Percentiles rank a stretch among this genome's conserved stretches.
phyloP scores from a whole-genome alignment of 2,113 vertebrate genomes.

The Setophaga petechia region DNA sequence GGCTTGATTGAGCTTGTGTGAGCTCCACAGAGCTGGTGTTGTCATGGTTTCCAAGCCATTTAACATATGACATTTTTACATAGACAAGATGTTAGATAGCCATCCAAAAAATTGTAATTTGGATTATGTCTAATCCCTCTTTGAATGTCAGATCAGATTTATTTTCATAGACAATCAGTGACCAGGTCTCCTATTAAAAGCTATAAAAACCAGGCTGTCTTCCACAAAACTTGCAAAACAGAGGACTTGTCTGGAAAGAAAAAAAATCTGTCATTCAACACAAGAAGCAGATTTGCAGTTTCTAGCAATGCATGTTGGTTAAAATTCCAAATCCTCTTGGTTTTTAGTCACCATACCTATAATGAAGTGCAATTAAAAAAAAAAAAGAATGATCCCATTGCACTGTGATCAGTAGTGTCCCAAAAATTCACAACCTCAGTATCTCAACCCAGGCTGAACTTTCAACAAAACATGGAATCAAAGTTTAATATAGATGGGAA shows the following conservation, averaged over 20 bases:
- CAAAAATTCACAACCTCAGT: not conserved
- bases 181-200: slow-evolving; percentile 15
- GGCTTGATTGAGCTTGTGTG: slow-evolving; percentile 74
- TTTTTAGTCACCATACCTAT: not conserved
- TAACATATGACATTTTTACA: slow-evolving; percentile 50
- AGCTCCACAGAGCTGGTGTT: slow-evolving; percentile 67
- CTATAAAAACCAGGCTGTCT: not conserved
- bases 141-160: slow-evolving; percentile 38
- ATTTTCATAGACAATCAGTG: slow-evolving; percentile 5
- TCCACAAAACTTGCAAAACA: not conserved
- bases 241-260: not conserved
- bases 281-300: not conserved
- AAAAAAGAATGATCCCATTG: rapidly evolving
- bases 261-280: not conserved
- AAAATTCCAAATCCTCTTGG: not conserved
- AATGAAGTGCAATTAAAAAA: not conserved
- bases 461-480: not conserved
- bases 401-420: not conserved
- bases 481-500: not conserved
- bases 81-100: slow-evolving; percentile 61
- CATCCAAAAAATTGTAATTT: slow-evolving; percentile 55
- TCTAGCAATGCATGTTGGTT: not conserved
- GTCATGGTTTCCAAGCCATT: slow-evolving; percentile 70
- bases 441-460: not conserved
- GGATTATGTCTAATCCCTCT: not conserved